A percentile compares a stretch with the other conserved stretches of the same genome.
phyloP scores from a whole-genome alignment of 2,797 vertebrate genomes.

The Peromyscus attwateri region DNA sequence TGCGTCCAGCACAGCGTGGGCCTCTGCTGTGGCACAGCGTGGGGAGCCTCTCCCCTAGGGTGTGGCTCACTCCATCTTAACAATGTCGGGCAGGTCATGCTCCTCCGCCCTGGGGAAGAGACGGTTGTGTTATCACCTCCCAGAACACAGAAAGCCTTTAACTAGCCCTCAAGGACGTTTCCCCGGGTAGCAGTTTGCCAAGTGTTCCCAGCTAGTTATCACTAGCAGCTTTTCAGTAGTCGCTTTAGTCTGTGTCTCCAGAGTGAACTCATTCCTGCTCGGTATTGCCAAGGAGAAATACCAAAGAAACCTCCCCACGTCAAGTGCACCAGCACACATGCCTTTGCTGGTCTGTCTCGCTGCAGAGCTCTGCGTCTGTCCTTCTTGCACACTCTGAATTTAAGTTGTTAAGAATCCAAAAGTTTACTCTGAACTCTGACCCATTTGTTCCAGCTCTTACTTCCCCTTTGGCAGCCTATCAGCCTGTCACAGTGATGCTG shows the following conservation, averaged over 20 bases:
- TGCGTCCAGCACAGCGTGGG: background rate
- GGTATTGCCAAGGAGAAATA: background rate
- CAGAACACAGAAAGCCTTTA: background rate
- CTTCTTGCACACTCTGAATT: background rate
- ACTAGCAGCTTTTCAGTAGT: background rate
- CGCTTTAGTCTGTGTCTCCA: background rate
- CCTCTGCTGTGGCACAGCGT: background rate
- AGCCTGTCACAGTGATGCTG: background rate
- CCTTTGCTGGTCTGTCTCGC: background rate
- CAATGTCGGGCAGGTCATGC: background rate
- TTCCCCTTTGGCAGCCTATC: background rate
- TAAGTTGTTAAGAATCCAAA: background rate
- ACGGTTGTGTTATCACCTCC: background rate
- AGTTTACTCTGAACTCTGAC: background rate
- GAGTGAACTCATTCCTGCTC: background rate
- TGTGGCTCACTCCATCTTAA: background rate
- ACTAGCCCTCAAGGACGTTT: conserved; percentile 25
- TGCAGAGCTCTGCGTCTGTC: background rate
- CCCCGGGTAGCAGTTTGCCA: background rate
- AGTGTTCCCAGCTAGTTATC: background rate
- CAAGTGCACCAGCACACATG: background rate
- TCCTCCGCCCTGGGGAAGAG: background rate
- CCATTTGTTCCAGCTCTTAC: background rate
- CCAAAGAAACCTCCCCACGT: background rate
- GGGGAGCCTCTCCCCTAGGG: background rate